These are phyloP conservation scores for Myotis brandtii DNA, from an alignment of 2,113 vertebrate genomes.

Conservation along the genomic window DNA sequence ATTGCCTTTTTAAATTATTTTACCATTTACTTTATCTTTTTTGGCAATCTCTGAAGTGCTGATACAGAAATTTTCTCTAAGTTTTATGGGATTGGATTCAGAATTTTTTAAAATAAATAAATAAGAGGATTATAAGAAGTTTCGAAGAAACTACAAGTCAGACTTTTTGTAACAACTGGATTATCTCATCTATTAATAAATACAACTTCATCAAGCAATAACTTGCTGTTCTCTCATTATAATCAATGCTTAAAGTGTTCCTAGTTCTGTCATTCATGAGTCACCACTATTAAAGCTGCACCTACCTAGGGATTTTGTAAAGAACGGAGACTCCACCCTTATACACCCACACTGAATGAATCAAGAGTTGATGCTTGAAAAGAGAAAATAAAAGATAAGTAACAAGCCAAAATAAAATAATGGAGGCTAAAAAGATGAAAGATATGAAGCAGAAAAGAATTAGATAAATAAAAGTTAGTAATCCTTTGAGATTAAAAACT, in stretches of 20 bases:
- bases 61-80: constrained; percentile 47
- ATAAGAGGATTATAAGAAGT: constrained; percentile 68
- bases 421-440: neutral
- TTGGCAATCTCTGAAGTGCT: constrained; percentile 22
- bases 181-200: constrained; percentile 76
- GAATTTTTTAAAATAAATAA: constrained; percentile 52
- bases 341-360: constrained; percentile 36
- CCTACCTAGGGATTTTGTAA: constrained; percentile 34
- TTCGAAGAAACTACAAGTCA: constrained; percentile 74
- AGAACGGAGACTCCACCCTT: constrained; percentile 58
- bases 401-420: constrained; percentile 2
- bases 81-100: constrained; percentile 38
- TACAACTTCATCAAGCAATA: constrained; percentile 69
- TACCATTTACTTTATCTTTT: constrained; percentile 11
- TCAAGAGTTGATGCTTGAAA: constrained; percentile 49
- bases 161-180: constrained; percentile 63
- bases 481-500: neutral
- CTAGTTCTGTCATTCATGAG: constrained; percentile 64
- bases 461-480: neutral
- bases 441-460: constrained; percentile 3
- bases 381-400: constrained; percentile 60
- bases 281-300: constrained; percentile 66
- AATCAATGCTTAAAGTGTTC: constrained; percentile 73
- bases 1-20: neutral
- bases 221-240: constrained; percentile 69